Percentiles rank a stretch among this genome's conserved stretches.
Conservation (phyloP, 2,888 invertebrate species). For the Agrypnus murinus region DNA sequence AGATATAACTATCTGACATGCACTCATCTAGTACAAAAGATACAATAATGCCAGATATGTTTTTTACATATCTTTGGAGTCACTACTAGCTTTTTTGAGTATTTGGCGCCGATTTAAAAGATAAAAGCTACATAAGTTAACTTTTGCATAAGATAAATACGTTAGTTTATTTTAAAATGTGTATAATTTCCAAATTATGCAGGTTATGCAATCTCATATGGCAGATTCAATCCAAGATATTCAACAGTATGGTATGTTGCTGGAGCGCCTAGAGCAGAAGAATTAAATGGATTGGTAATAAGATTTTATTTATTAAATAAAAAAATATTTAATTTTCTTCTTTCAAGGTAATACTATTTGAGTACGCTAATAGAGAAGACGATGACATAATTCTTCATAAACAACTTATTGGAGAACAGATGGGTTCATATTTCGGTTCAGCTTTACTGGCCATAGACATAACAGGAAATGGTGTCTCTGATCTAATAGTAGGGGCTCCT, state of each 20-base stretch:
- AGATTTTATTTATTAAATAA: neutral
- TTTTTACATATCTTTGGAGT: no score
- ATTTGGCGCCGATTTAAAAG: no score
- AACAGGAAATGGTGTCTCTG: constrained; percentile 76
- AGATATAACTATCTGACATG: no score
- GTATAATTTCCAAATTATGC: no score
- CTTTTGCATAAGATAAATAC: no score
- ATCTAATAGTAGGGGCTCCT: constrained; percentile 80
- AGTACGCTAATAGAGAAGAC: constrained; percentile 42
- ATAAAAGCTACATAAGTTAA: no score
- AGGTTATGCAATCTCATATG: constrained; percentile 74
- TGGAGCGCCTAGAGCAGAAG: constrained; percentile 73
- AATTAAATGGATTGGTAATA: constrained; percentile 64
- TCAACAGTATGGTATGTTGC: constrained; percentile 71
- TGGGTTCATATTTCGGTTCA: constrained; percentile 81
- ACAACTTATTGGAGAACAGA: constrained; percentile 67
- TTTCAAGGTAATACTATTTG: constrained; percentile 54
- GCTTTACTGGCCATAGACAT: constrained; percentile 77
- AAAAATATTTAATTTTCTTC: constrained; percentile 8
- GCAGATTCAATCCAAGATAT: constrained; percentile 67
- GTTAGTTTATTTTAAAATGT: no score
- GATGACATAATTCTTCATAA: constrained; percentile 60
- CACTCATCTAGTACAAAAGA: no score
- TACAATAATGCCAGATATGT: no score
- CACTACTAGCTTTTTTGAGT: no score